These are phyloP conservation scores for Ruditapes philippinarum DNA, from an alignment of 1,140 invertebrate species.

Conservation along the genomic window DNA sequence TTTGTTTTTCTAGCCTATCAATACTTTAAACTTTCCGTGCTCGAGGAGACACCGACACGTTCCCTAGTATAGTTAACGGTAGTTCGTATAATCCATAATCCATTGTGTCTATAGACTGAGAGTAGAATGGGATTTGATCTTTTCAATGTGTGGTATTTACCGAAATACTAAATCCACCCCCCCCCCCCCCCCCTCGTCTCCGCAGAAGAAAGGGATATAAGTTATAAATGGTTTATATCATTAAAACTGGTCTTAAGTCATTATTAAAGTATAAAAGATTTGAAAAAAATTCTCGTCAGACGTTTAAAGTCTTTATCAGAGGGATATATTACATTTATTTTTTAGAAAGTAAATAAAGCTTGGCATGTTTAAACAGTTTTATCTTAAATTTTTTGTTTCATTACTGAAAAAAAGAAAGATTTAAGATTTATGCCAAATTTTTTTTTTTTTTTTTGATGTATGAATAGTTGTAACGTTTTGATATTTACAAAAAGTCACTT, in stretches of 20 bases:
- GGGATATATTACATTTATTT: not conserved
- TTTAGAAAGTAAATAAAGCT: not conserved
- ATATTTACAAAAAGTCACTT: no score
- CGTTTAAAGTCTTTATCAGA: not conserved
- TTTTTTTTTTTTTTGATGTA: no score
- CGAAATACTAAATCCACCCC: not conserved
- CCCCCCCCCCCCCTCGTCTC: no score
- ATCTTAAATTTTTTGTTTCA: not conserved
- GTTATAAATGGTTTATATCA: not conserved
- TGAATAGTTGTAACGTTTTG: no score
- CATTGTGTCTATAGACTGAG: constrained; percentile 35
- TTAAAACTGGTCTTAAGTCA: not conserved
- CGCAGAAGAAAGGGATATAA: not conserved
- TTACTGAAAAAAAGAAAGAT: not conserved
- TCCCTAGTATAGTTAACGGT: not conserved
- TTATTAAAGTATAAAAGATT: not conserved
- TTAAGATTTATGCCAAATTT: not conserved
- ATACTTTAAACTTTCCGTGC: not conserved
- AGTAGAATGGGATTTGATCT: not conserved
- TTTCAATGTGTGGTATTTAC: not conserved
- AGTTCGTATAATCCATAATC: constrained; percentile 48
- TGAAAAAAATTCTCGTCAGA: not conserved
- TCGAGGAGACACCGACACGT: not conserved
- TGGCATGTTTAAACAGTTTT: constrained; percentile 3
- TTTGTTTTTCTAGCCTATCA: not conserved